Base-by-base conservation (phyloP, 1,140 invertebrate genomes). In the Drosophila ohnishii region DNA sequence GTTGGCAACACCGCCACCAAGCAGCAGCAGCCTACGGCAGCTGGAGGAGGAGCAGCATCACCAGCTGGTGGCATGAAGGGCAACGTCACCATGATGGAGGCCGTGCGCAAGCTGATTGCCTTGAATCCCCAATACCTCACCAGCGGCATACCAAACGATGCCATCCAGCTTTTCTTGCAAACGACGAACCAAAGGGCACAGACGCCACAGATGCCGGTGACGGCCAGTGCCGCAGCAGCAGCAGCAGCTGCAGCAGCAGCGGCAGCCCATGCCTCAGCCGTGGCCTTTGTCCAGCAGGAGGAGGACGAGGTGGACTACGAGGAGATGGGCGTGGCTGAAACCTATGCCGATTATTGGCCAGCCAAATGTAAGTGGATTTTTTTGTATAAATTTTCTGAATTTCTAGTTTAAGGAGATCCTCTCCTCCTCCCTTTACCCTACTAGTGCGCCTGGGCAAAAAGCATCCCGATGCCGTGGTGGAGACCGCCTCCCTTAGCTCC, bases 381-480 rank as follows among this genome's bases (percentile, higher is more conserved):
- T 2, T 1, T 5, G 1, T 11, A 7, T 8, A 9, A 5, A 2
- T 8, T n/a, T 47, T 0, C 6, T 1, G 7, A 45, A 22, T 13
- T 32, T 9, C 30, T 6, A 25, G 8, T 8, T n/a, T 28, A 25
- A 7, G 3, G 0, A 25, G 13, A 47, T 14, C 3, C 10, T 22
- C 19, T 22, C 22, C 22, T 22, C 22, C 22, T 30, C 2, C 28
- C 0, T 16, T 19, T 88, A 25, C 83, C 1, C 6, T 1, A 97
- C 6, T 1, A 97, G 96, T 99, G 74, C 98, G 98, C 92, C 93
- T 99, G 51, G 99, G 99, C 5, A 95, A 95, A 64, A 97, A 97
- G 87, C 99, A 99, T 95, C 99, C 99, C 0, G 99, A 99, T 93
- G 96, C 97, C n/a, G 98, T 99, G 11, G 99, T 99, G 19, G 99